Conservation (phyloP, 2,888 invertebrate species). For the Lepidochrysops patricia region DNA sequence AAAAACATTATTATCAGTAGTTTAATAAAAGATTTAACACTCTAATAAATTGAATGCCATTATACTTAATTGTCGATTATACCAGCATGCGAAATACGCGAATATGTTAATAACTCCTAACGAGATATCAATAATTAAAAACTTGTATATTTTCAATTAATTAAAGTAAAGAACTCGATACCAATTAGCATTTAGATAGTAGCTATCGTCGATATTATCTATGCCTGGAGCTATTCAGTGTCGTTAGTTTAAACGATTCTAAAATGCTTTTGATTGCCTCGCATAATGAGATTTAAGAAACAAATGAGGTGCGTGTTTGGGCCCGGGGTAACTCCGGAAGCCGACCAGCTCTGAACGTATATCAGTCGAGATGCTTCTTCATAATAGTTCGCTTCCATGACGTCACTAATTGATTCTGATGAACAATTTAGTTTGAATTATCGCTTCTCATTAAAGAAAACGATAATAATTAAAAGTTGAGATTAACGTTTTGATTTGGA, state of each 20-base stretch:
- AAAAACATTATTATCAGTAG: background rate
- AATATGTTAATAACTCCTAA: slow-evolving; percentile 6
- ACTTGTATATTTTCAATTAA: slow-evolving; percentile 16
- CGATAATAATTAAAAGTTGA: background rate
- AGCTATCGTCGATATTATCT: slow-evolving; percentile 15
- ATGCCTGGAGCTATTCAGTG: slow-evolving; percentile 18
- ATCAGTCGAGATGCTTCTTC: slow-evolving; percentile 57
- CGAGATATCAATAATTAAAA: slow-evolving; percentile 9
- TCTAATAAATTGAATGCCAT: background rate
- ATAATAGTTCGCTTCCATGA: slow-evolving; percentile 41
- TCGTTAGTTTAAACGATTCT: slow-evolving; percentile 20
- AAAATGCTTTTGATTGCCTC: slow-evolving; percentile 23
- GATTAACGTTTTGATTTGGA: background rate
- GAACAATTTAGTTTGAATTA: background rate
- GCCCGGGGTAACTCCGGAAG: slow-evolving; percentile 69
- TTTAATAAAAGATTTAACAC: background rate
- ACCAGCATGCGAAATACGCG: background rate
- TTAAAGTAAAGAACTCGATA: slow-evolving; percentile 15
- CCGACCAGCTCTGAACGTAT: slow-evolving; percentile 55
- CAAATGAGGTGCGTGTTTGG: slow-evolving; percentile 35
- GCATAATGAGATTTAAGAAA: slow-evolving; percentile 25
- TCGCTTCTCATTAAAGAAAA: background rate
- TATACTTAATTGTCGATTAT: background rate
- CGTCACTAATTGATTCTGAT: background rate
- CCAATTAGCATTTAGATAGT: slow-evolving; percentile 20